Conservation (phyloP, 2,888 invertebrate genomes). For the Drosophila dives region DNA sequence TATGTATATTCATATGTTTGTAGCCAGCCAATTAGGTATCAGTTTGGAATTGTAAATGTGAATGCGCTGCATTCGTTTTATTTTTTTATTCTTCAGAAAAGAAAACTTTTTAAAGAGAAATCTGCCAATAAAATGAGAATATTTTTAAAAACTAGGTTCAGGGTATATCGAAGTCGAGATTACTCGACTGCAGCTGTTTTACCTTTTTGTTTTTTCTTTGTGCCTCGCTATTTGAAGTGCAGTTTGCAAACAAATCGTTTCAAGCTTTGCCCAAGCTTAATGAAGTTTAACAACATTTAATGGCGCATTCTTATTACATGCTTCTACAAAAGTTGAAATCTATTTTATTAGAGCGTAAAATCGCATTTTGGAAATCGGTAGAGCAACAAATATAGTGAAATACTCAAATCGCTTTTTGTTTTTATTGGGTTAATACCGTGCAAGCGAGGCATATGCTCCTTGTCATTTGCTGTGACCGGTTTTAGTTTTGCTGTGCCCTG, state of each 20-base stretch:
- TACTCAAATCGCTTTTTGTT: background rate
- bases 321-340: conserved; percentile 51
- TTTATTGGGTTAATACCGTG: background rate
- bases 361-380: conserved; percentile 52
- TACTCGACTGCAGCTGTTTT: conserved; percentile 7
- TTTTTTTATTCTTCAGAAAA: too few species aligned
- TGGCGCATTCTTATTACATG: conserved; percentile 61
- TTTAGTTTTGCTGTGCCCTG: background rate
- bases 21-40: too few species aligned
- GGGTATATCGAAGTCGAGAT: too few species aligned
- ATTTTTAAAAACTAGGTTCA: too few species aligned
- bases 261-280: conserved; percentile 51
- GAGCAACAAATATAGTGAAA: conserved; percentile 10
- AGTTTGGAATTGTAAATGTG: too few species aligned
- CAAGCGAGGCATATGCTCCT: too few species aligned
- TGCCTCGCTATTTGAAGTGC: conserved; percentile 55
- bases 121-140: too few species aligned
- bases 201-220: conserved; percentile 14
- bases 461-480: background rate
- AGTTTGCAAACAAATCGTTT: conserved; percentile 58
- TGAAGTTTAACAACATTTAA: conserved; percentile 71
- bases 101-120: too few species aligned
- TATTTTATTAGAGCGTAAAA: conserved; percentile 76
- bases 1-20: too few species aligned
- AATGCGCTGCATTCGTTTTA: too few species aligned